A percentile compares a stretch with the other conserved stretches of the same genome.
These are phyloP conservation scores for Polydesmus complanatus DNA, from an alignment of 2,888 invertebrate genomes.

Conservation along the genomic window DNA sequence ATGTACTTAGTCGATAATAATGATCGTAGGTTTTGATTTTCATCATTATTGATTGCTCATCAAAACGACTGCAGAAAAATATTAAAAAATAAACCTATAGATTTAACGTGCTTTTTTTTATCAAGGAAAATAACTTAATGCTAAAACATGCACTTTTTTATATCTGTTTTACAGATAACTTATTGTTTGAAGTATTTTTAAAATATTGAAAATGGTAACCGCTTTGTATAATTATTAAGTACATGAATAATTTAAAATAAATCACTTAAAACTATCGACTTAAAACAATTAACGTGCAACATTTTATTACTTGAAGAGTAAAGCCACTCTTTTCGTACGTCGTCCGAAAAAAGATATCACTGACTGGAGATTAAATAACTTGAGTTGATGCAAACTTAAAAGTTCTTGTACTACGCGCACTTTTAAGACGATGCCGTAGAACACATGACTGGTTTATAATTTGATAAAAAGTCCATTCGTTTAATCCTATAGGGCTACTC, in stretches of 20 bases:
- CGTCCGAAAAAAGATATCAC: neutral
- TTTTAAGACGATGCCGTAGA: neutral
- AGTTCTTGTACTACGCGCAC: neutral
- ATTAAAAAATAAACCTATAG: too few species aligned
- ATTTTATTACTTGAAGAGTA: neutral
- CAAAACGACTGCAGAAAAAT: too few species aligned
- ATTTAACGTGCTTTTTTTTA: too few species aligned
- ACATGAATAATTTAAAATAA: neutral
- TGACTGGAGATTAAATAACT: neutral
- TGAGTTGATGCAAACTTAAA: too few species aligned
- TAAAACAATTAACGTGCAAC: neutral
- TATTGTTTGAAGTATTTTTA: too few species aligned
- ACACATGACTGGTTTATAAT: neutral
- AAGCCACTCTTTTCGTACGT: neutral
- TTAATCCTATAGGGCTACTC: neutral
- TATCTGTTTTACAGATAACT: too few species aligned
- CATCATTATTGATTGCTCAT: too few species aligned
- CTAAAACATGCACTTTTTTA: too few species aligned
- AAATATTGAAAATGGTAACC: too few species aligned
- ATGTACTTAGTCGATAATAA: too few species aligned
- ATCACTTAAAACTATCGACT: neutral
- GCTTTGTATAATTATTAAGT: neutral
- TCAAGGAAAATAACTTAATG: too few species aligned
- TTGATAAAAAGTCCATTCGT: neutral
- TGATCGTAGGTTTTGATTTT: too few species aligned